Percentiles rank a stretch among this genome's conserved stretches.
Conservation (phyloP, 2,888 invertebrate genomes). For the Cistogaster globosa region DNA sequence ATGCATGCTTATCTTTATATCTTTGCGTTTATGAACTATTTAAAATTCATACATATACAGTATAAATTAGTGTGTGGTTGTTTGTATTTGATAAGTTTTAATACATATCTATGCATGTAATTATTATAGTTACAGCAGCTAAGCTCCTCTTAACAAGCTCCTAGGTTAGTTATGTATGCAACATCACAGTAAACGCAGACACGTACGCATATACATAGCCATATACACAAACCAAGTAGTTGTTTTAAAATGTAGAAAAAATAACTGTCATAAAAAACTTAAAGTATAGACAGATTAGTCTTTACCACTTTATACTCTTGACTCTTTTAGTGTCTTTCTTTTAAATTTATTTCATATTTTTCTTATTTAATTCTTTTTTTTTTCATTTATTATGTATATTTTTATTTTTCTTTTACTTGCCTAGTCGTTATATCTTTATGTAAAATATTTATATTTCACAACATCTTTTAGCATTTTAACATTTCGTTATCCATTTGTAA, state of each 20-base stretch:
- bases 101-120: not conserved
- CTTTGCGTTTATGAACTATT: not conserved
- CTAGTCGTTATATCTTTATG: constrained; percentile 45
- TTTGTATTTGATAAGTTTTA: not conserved
- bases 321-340: constrained; percentile 48
- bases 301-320: constrained; percentile 46
- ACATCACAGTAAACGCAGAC: not conserved
- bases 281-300: constrained; percentile 29
- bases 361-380: not conserved
- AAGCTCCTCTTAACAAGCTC: constrained; percentile 65
- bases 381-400: constrained; percentile 4
- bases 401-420: constrained; percentile 9
- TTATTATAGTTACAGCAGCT: constrained; percentile 35
- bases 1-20: not conserved
- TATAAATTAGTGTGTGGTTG: not conserved
- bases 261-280: not conserved
- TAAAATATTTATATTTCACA: constrained; percentile 58
- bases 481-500: constrained; percentile 45
- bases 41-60: constrained; percentile 2
- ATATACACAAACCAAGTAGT: not conserved
- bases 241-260: not conserved
- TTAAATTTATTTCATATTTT: constrained; percentile 24
- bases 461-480: constrained; percentile 48
- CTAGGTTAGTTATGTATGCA: constrained; percentile 49
- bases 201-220: not conserved